phyloP scores from a whole-genome alignment of 2,113 vertebrate species.

The Sula dactylatra region DNA sequence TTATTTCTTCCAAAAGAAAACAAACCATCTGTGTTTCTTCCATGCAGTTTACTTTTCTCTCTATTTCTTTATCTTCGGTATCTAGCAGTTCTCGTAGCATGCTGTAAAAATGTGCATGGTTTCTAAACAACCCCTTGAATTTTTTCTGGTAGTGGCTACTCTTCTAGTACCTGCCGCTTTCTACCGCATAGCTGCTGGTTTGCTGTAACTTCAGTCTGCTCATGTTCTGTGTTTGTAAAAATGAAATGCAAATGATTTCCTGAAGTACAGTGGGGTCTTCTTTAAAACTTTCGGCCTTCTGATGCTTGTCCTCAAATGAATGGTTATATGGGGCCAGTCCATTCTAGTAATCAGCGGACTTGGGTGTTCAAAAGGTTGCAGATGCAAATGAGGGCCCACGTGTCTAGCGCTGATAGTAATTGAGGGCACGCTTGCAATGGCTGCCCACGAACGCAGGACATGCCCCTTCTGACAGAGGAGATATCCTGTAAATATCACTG shows the following conservation, averaged over 20 bases:
- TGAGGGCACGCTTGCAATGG: not conserved
- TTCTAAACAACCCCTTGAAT: not conserved
- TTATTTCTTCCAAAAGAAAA: not conserved
- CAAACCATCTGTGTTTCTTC: not conserved
- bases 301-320: not conserved
- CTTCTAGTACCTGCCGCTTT: not conserved
- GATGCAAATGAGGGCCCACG: not conserved
- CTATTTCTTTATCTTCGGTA: not conserved
- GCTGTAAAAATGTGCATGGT: not conserved
- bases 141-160: slow-evolving; percentile 8
- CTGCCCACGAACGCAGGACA: not conserved
- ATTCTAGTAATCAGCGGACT: not conserved
- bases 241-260: not conserved
- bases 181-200: not conserved
- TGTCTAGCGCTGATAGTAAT: not conserved
- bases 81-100: not conserved
- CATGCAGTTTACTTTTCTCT: not conserved
- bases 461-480: not conserved
- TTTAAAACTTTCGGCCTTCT: not conserved
- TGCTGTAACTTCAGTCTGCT: not conserved
- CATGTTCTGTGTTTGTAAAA: not conserved
- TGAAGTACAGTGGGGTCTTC: not conserved
- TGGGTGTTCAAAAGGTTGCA: not conserved
- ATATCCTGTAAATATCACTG: not conserved
- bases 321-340: not conserved